Base-by-base conservation (phyloP, 2,888 invertebrate genomes). In the Chymomyza caudatula region DNA sequence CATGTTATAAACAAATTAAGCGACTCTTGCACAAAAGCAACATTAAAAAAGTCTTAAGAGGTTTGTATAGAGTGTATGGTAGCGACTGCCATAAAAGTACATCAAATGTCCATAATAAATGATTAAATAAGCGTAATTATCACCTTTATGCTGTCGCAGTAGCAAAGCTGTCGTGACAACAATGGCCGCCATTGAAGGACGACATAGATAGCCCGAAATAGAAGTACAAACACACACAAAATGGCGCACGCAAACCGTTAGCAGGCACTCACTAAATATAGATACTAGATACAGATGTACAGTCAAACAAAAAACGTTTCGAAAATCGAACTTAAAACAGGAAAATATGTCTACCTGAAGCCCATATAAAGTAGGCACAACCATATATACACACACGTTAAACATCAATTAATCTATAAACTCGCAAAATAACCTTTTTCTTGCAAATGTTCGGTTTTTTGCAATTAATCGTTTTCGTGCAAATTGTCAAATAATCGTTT, bases 91-190 rank as follows among this genome's bases (percentile, higher is more conserved):
- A 53, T 52, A 29, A 54, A 52, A 64, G 52, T 37, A 73, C 69
- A 74, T 62, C 66, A 76, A 79, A 74, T 82, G 73, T 74, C 71
- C 81, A 73, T 73, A 84, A 75, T 78, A 82, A 88, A 87, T 84
- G 87, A 82, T 88, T 86, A 88, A 88, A 88, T 88, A 88, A 88
- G 77, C 73, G 86, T 88, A 88, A 88, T 88, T 88, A 88, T 88
- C 88, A 87, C 86, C 86, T 88, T 78, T 76, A 77, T 66, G 70
- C 47, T 47, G 47, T 15, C n/a, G 2, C 19, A 19, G 3, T 15
- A 6, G 8, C 47, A 17, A 15, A 47, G 51, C 51, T 80, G 79
- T 75, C 70, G 75, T 71, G 74, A 67, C 68, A 55, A 67, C 62
- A 71, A 67, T 63, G 71, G 20, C 66, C 55, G 23, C 52, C 51